Evolutionary conservation across 2,113 vertebrate genomes (phyloP), one percentile per base, ranked within the genome.

Genomic region (mouse (Mus musculus)): DNA sequence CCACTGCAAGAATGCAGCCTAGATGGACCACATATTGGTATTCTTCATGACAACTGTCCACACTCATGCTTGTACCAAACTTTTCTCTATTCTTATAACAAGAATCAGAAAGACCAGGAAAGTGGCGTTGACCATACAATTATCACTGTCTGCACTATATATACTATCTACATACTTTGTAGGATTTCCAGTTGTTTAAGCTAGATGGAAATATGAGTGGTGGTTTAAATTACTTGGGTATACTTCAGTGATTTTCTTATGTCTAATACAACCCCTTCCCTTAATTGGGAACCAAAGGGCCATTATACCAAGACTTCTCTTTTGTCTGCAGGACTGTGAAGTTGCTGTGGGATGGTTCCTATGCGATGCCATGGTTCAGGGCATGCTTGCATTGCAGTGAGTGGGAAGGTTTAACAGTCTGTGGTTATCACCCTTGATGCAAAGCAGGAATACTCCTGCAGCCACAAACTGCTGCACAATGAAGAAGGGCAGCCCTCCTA

Each of bases 341-440:
- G 0, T 33, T 33, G 56, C 39, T 30, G 7, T 8, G 46, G 8
- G 46, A 19, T 0, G 10, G 36, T 33, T 19, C 20, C 26, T 80
- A 19, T 20, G 36, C 26, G 72, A 63, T 56, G 61, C 17, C 2
- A 0, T 13, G 5, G 7, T 30, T 5, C 12, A 0, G 0, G 36
- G 36, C 13, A 30, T 17, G 36, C 56, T 61, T 22, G 9, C 67
- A 24, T 73, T 76, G 75, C 54, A 88, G 71, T 4, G 8, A 52
- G 56, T 36, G 5, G 36, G 12, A 63, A 67, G 39, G 52, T 56
- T 19, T 39, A 24, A 7, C 49, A 28, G 26, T 14, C 22, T 56
- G 26, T 36, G 26, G 77, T n/a, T 30, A 33, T 56, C 61, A 20
- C 26, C 54, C 88, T 69, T 24, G 46, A 46, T 39, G 33, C 9